These are phyloP conservation scores for Coreius guichenoti DNA, from an alignment of 2,797 vertebrate species.

Conservation along the genomic window DNA sequence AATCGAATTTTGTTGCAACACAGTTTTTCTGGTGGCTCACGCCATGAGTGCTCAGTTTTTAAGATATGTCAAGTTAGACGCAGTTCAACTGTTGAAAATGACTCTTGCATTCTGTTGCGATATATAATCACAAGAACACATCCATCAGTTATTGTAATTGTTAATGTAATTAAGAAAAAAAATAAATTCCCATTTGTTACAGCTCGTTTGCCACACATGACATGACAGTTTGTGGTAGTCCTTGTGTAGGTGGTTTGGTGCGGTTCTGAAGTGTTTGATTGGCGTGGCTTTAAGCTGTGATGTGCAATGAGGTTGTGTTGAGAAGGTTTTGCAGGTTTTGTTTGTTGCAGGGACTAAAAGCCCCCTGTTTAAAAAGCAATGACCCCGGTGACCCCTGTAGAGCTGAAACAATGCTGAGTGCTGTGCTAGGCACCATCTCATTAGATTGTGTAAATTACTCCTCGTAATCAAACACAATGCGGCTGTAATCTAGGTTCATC, in stretches of 20 bases:
- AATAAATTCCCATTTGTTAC: background rate
- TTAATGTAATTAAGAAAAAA: background rate
- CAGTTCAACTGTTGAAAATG: background rate
- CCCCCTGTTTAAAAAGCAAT: conserved; percentile 23
- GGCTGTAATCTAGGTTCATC: background rate
- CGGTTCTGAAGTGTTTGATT: conserved; percentile 19
- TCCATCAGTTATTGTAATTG: background rate
- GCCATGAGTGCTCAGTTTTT: background rate
- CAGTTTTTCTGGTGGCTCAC: background rate
- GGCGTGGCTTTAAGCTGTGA: conserved; percentile 6
- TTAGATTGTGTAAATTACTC: conserved; percentile 55
- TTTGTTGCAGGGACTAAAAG: conserved; percentile 1
- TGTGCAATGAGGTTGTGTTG: conserved; percentile 12
- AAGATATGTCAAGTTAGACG: background rate
- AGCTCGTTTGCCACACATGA: too few species aligned
- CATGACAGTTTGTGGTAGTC: conserved; percentile 35
- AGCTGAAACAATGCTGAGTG: conserved; percentile 22
- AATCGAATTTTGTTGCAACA: background rate
- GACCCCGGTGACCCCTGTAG: conserved; percentile 30
- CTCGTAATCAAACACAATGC: conserved; percentile 17
- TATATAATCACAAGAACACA: background rate
- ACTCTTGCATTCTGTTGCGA: background rate
- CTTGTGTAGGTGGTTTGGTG: conserved; percentile 33
- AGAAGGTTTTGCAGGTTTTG: conserved; percentile 22
- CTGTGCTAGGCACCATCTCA: conserved; percentile 36